These are phyloP conservation scores for Hydropsyche tenuis DNA, from an alignment of 1,140 invertebrate genomes.

Conservation along the genomic window DNA sequence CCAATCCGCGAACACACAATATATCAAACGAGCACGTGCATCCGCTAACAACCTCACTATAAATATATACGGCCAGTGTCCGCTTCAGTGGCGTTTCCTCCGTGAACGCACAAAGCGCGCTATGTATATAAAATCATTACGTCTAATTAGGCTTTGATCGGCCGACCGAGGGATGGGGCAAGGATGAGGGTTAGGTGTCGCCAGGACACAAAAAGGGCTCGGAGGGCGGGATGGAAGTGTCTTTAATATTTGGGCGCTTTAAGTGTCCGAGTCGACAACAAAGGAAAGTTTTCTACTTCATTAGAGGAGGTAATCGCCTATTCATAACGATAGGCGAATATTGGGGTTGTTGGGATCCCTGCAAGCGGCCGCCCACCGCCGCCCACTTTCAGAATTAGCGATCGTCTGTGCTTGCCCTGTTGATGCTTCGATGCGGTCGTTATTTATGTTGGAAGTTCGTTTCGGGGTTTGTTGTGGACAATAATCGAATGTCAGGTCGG, in stretches of 20 bases:
- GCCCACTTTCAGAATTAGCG: not conserved
- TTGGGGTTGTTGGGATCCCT: slow-evolving; percentile 9
- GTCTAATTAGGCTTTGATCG: slow-evolving; percentile 36
- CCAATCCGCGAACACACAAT: too few relatives aligned
- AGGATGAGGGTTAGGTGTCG: not conserved
- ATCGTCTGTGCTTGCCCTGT: not conserved
- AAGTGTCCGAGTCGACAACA: slow-evolving; percentile 18
- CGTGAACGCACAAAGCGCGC: slow-evolving; percentile 20
- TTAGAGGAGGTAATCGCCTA: slow-evolving; percentile 38
- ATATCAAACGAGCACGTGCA: too few relatives aligned
- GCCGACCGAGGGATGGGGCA: not conserved
- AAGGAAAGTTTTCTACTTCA: slow-evolving; percentile 35
- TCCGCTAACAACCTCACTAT: not conserved
- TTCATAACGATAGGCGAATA: slow-evolving; percentile 36
- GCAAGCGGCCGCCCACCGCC: not conserved
- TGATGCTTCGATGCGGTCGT: too few relatives aligned
- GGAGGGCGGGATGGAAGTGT: not conserved
- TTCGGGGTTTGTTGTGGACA: too few relatives aligned
- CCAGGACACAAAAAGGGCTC: not conserved
- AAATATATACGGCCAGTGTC: slow-evolving; percentile 12
- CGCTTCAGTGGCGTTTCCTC: slow-evolving; percentile 11
- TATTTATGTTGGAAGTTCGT: too few relatives aligned
- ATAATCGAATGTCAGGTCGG: too few relatives aligned
- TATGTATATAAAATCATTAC: slow-evolving; percentile 27
- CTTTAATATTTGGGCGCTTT: slow-evolving; percentile 32